Evolutionary conservation across 2,888 invertebrate genomes (phyloP).

Genomic region (Diplazon laetatorius): DNA sequence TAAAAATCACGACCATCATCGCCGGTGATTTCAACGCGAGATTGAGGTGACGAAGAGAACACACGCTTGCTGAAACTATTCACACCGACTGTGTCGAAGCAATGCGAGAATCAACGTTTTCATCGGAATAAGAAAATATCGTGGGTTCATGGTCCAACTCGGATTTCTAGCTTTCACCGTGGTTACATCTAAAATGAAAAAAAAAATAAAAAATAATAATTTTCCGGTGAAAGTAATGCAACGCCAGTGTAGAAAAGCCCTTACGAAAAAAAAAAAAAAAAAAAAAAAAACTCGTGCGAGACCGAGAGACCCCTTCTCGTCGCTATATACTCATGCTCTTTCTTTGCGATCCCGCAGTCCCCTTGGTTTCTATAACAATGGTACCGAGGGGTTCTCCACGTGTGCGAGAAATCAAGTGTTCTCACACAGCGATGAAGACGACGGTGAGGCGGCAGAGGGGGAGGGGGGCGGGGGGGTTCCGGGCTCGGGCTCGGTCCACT

Average conservation of each 20-base stretch:
- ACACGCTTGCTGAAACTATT: no score
- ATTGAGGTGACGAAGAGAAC: no score
- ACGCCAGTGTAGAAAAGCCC: slow-evolving; percentile 64
- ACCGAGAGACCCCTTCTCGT: slow-evolving; percentile 64
- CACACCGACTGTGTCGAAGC: no score
- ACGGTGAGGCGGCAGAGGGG: no score
- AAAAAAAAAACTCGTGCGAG: slow-evolving; percentile 70
- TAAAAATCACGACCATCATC: no score
- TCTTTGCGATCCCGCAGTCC: slow-evolving; percentile 61
- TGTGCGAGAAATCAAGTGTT: slow-evolving; percentile 83
- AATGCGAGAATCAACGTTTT: no score
- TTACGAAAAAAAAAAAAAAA: slow-evolving; percentile 69
- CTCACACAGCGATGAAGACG: slow-evolving; percentile 75
- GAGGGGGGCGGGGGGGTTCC: neutral
- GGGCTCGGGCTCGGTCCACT: slow-evolving; percentile 69
- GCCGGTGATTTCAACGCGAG: no score
- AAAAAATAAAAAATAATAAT: no score
- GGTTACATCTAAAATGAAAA: no score
- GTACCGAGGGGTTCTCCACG: slow-evolving; percentile 81
- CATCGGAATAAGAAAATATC: no score
- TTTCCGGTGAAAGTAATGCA: slow-evolving; percentile 41
- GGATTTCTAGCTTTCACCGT: neutral
- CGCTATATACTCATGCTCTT: slow-evolving; percentile 48
- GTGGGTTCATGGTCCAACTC: neutral
- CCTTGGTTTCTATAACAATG: slow-evolving; percentile 78